Conservation (phyloP, 2,888 invertebrate species). For the Geophilus truncorum region DNA sequence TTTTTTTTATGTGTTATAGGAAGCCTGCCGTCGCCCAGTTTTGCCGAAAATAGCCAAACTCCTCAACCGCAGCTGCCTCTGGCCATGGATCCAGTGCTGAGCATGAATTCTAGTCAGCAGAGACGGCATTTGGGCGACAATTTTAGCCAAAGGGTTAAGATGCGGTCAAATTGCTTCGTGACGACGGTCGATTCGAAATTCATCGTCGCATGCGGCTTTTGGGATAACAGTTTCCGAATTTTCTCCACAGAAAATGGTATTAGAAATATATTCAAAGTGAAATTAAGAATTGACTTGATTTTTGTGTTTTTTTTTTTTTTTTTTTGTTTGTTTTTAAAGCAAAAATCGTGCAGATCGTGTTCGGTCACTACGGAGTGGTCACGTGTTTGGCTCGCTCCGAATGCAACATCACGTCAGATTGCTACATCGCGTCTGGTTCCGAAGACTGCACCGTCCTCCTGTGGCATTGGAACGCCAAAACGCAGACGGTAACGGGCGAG, state of each 20-base stretch:
- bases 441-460: slow-evolving; percentile 96
- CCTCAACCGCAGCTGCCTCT: slow-evolving; percentile 76
- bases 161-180: slow-evolving; percentile 91
- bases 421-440: slow-evolving; percentile 96
- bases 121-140: slow-evolving; percentile 93
- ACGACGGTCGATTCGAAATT: slow-evolving; percentile 96
- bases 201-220: slow-evolving; percentile 96
- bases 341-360: slow-evolving; percentile 96
- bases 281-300: too few relatives aligned
- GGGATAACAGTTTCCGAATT: slow-evolving; percentile 98
- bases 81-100: slow-evolving; percentile 92
- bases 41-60: slow-evolving; percentile 69
- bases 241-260: slow-evolving; percentile 94
- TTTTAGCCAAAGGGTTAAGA: slow-evolving; percentile 93
- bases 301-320: not conserved
- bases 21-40: slow-evolving; percentile 58
- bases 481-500: slow-evolving; percentile 95
- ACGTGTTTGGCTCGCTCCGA: slow-evolving; percentile 96
- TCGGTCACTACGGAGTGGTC: slow-evolving; percentile 98
- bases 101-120: slow-evolving; percentile 53
- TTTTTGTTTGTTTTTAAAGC: slow-evolving; percentile 56
- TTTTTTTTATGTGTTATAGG: slow-evolving; percentile 53
- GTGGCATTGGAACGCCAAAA: slow-evolving; percentile 99
- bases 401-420: slow-evolving; percentile 98
- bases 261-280: too few relatives aligned